Evolutionary conservation across 2,888 invertebrate species (phyloP), one percentile per base, ranked within the genome.

Genomic region (Diaphora mendica): DNA sequence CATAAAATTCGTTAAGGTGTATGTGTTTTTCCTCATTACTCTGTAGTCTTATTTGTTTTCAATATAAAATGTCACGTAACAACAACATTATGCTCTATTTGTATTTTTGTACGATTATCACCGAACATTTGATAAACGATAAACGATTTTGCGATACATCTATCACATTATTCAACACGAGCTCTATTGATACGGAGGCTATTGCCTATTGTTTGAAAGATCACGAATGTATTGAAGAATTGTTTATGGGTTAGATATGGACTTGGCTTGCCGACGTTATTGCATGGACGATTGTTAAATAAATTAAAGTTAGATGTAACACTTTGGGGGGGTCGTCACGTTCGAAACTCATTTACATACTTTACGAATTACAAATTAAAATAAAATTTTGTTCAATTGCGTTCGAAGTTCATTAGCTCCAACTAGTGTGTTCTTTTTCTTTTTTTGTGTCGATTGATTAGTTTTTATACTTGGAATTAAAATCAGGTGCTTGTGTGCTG

Each of bases 201-300:
- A 91, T 84, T 83, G 80, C 89, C 88, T 83, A 91, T 91, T 91
- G 91, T 91, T 86, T 79, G 70, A 77, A 76, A 78, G 81, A 87
- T 87, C 82, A 83, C 80, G 79, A 80, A 80, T 88, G 86, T 86
- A 79, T 87, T 85, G 77, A 77, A 85, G 84, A 82, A 83, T 86
- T 85, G 84, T 85, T 85, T 83, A 83, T 84, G 80, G 83, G 77
- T 82, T 80, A 82, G 71, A 79, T 82, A 83, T 84, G 87, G 86
- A 84, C 48, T 20, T 83, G 83, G 83, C 77, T 83, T 62, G 74
- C 72, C 75, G 75, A 67, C 73, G 69, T 76, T 74, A 73, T 73
- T 79, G 71, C 75, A 75, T 71, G 67, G 51, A 62, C 77, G 64
- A 78, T 84, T 79, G 79, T 83, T 82, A 78, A 78, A 79, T 83